These are phyloP conservation scores for Prinia subflava DNA, from an alignment of 2,113 vertebrate species.

Conservation along the genomic window DNA sequence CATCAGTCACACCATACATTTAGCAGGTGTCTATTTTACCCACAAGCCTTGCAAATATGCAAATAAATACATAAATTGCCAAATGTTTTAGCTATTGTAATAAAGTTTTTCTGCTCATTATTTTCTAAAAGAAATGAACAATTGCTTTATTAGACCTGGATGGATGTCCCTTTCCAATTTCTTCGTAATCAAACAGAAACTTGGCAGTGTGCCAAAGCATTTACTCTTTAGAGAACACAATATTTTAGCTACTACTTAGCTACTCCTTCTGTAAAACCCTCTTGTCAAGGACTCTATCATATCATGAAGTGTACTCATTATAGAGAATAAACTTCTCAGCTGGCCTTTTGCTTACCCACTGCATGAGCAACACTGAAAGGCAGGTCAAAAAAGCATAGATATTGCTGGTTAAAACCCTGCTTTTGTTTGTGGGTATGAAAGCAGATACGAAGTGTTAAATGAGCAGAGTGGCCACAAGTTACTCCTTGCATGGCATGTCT, in stretches of 20 bases:
- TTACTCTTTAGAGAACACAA: not conserved
- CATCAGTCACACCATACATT: constrained; percentile 23
- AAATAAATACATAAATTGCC: constrained; percentile 48
- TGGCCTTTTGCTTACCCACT: not conserved
- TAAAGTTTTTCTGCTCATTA: not conserved
- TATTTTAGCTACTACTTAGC: constrained; percentile 24
- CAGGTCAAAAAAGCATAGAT: not conserved
- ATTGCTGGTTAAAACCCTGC: not conserved
- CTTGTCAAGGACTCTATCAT: not conserved
- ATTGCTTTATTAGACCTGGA: not conserved
- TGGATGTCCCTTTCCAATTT: not conserved
- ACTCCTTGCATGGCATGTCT: not conserved
- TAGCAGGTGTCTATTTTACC: constrained; percentile 63
- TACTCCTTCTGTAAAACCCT: constrained; percentile 2
- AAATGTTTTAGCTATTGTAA: constrained; percentile 1
- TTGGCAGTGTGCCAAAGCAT: constrained; percentile 12
- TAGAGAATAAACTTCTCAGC: not conserved
- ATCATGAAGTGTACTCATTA: not conserved
- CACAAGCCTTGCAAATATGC: constrained; percentile 12
- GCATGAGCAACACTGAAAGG: not conserved
- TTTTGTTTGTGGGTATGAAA: not conserved
- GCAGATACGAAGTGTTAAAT: not conserved
- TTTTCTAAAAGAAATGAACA: not conserved
- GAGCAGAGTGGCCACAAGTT: not conserved
- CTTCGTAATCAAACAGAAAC: constrained; percentile 1